phyloP scores from a whole-genome alignment of 2,113 vertebrate genomes.

The Isurus oxyrinchus region DNA sequence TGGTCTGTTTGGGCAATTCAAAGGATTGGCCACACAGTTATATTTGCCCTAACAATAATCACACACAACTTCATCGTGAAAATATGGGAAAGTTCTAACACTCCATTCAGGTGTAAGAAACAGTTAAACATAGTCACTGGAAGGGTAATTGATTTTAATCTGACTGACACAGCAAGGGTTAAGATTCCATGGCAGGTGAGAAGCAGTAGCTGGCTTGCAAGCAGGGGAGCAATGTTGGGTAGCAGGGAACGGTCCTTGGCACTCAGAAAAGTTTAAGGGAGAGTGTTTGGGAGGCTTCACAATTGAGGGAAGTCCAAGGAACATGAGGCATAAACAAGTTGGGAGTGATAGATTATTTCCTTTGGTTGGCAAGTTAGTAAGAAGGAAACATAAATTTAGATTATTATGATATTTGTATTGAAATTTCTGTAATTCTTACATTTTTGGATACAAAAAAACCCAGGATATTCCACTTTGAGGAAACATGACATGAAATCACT shows the following conservation, averaged over 20 bases:
- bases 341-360: not conserved
- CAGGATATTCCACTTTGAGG: not conserved
- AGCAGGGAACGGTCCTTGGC: not conserved
- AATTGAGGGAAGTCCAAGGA: too few relatives aligned
- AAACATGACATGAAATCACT: not conserved
- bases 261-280: not conserved
- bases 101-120: not conserved
- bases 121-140: not conserved
- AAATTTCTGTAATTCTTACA: not conserved
- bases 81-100: not conserved
- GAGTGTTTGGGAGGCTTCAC: not conserved
- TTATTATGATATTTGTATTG: not conserved
- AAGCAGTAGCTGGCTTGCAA: not conserved
- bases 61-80: not conserved
- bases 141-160: not conserved
- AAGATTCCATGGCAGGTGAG: not conserved
- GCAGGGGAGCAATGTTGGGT: not conserved
- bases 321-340: not conserved
- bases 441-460: not conserved
- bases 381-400: not conserved
- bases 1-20: not conserved
- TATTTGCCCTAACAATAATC: not conserved
- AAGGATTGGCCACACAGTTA: not conserved
- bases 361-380: not conserved
- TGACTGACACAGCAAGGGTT: not conserved